These are phyloP conservation scores for Drosophila serrata DNA, from an alignment of 1,140 invertebrate species.

Conservation along the genomic window DNA sequence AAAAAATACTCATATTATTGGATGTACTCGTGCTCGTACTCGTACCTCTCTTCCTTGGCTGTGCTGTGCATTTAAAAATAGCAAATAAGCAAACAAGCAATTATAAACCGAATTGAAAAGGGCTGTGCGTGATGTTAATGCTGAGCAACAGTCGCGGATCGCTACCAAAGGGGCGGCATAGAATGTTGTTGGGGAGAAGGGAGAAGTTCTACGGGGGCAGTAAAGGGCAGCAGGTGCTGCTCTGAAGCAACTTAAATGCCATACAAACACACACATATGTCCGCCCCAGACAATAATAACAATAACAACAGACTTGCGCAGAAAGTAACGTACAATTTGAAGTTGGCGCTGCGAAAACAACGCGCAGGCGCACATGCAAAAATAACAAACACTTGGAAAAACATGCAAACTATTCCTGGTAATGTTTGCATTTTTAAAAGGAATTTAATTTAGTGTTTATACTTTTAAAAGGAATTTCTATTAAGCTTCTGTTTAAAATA, in stretches of 20 bases:
- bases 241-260: slow-evolving; percentile 34
- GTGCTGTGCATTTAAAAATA: slow-evolving; percentile 70
- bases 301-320: slow-evolving; percentile 41
- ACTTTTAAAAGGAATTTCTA: too few relatives aligned
- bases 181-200: too few relatives aligned
- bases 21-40: slow-evolving; percentile 22
- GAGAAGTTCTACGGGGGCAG: slow-evolving; percentile 1
- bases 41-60: slow-evolving; percentile 18
- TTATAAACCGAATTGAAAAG: slow-evolving; percentile 76
- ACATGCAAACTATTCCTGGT: background rate
- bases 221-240: slow-evolving; percentile 54
- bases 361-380: slow-evolving; percentile 35
- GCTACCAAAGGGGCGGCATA: slow-evolving; percentile 8
- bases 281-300: slow-evolving; percentile 31
- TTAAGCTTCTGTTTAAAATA: too few relatives aligned
- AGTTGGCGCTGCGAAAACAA: slow-evolving; percentile 45
- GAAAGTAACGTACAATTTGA: slow-evolving; percentile 70
- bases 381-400: background rate
- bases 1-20: slow-evolving; percentile 53
- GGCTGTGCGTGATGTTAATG: slow-evolving; percentile 81
- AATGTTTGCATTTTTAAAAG: background rate
- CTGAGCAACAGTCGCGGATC: slow-evolving; percentile 41
- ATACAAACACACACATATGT: slow-evolving; percentile 20
- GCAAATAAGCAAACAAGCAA: slow-evolving; percentile 70
- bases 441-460: too few relatives aligned